Evolutionary conservation across 2,797 vertebrate species (phyloP), one percentile per base, ranked within the genome.

Genomic region (Hoplostethus atlanticus): DNA sequence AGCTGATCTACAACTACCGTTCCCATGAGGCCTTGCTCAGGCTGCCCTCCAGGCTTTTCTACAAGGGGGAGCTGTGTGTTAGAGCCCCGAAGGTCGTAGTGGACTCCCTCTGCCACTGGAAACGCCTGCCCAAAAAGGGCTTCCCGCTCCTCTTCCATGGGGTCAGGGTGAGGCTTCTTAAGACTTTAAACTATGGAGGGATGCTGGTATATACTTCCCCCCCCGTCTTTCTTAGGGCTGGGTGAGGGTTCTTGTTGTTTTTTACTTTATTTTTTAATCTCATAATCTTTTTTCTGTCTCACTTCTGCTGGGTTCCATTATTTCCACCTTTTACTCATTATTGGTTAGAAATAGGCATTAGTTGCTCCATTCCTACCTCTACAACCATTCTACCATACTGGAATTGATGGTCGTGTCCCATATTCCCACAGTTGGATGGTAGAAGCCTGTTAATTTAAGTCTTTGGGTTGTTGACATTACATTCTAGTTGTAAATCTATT

Each of bases 101-200:
- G 46, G 94, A 95, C 16, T 93, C 94, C 6, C 87, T 99, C 65
- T 95, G 96, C 68, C 91, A 94, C 21, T 99, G 98, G 98, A 93
- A 87, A 42, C 94, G 78, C 36, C 85, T 99, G 30, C 97, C 97
- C 15, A 96, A 89, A 70, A 97, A 96, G 80, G 94, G 93, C 31
- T 98, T 99, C 83, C 98, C 98, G 0, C 91, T 99, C 10, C 62
- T 99, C 81, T 97, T 99, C 85, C 98, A 99, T 25, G 98, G 98
- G 62, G 82, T 98, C 62, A 93, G 95, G 95, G 98, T 99, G 93
- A 83, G 95, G 87, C 5, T 5, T 30, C 25, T 59, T 31, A 9
- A 58, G 1, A 13, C 15, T 21, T 12, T 52, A 11, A 34, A 48
- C 51, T 30, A 16, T 38, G 10, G 21, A 21, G 21, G 21, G 21